Evolutionary conservation across 1,140 invertebrate genomes (phyloP).

Genomic region (Formica selysi): DNA sequence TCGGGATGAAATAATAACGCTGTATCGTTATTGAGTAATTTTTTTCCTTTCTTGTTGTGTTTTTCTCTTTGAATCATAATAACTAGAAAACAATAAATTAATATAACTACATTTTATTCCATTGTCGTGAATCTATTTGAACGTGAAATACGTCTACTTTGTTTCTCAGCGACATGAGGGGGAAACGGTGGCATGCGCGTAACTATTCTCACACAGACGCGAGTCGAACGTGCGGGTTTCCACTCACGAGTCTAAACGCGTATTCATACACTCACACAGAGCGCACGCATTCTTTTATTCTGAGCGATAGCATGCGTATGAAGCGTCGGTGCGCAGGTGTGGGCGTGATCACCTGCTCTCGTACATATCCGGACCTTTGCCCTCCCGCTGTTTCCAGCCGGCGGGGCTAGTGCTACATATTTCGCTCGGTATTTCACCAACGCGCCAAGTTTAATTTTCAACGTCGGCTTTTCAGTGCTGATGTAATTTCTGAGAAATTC

Average conservation of each 20-base stretch:
- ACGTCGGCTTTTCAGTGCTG: conserved; percentile 54
- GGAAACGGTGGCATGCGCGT: not conserved
- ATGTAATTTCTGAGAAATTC: conserved; percentile 58
- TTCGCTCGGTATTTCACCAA: conserved; percentile 68
- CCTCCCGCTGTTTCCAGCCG: conserved; percentile 55
- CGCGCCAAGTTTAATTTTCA: conserved; percentile 70
- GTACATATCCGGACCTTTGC: conserved; percentile 65
- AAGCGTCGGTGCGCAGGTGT: conserved; percentile 73
- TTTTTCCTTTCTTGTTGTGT: not conserved
- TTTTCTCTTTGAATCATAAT: conserved; percentile 2
- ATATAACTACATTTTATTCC: not conserved
- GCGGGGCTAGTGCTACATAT: conserved; percentile 32
- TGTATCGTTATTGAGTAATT: not conserved
- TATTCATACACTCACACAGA: conserved; percentile 14
- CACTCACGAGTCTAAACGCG: not conserved
- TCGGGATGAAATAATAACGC: not conserved
- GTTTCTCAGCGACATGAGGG: not conserved
- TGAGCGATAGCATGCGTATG: conserved; percentile 18
- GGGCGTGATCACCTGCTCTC: conserved; percentile 81
- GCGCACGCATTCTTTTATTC: conserved; percentile 52
- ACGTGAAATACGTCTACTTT: not conserved
- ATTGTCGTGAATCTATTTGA: not conserved
- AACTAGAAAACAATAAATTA: not conserved
- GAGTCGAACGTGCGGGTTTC: not conserved
- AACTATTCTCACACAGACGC: conserved; percentile 13